Base-by-base conservation (phyloP, 37 sponge, comb jelly and placozoan species). In the Cliona cf. orientalis region DNA sequence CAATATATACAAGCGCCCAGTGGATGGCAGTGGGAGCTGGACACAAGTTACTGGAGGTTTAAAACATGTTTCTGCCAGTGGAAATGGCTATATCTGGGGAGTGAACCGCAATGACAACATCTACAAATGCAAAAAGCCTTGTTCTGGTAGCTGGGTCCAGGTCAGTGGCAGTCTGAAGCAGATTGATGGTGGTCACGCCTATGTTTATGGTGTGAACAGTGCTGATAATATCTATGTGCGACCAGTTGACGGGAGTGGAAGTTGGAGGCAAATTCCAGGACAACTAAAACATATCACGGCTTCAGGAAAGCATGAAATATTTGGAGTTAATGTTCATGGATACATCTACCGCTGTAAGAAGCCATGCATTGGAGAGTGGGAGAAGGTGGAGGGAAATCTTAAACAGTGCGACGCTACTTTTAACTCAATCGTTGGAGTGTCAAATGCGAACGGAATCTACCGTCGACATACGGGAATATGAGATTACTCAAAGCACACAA, bases 81-180 rank as follows among this genome's bases (percentile, higher is more conserved):
- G 87, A 0, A 86, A 91, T 72, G 91, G 91, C 44, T 91, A 78
- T 64, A 82, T 91, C 4, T 91, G 91, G 91, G 87, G 83, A 56
- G 79, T 82, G 25, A 86, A 63, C 55, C 3, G 42, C 17, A 36
- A 11, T 17, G 46, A 86, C 62, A 12, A 74, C 25, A 80, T 85
- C 12, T 90, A 41, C 77, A 91, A 91, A 64, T 91, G 91, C 74
- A 82, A 86, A 49, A 91, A 91, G 46, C 91, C 91, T 23, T 80
- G 84, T 58, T 61, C 6, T 26, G 84, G 89, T 25, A 39, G 23
- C 31, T 89, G 89, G 89, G 12, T 9, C 12, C 31, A 35, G 5
- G 73, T 89, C 17, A 32, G 2, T 49, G 83, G 89, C 19, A 19
- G 38, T 33, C 67, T 89, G 12, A 58, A 40, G 34, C 83, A 82